Base-by-base conservation (phyloP, 2,113 vertebrate genomes). In the Calidris pygmaea region DNA sequence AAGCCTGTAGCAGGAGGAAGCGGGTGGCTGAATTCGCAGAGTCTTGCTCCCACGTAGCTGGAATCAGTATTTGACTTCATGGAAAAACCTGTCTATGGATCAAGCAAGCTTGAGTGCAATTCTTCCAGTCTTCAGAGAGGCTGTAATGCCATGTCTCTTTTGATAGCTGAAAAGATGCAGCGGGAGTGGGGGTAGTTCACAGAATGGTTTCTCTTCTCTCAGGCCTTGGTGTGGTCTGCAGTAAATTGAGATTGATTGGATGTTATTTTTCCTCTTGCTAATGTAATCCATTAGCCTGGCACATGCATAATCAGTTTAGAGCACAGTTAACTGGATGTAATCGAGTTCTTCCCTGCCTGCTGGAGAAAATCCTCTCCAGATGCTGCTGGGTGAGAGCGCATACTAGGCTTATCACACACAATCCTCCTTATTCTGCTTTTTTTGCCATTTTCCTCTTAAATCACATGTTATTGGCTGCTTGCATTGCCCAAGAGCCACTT, bases 241-340 rank as follows among this genome's bases (percentile, higher is more conserved):
- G 99, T 99, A 99, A 98, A 99, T 99, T 99, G 99, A 99, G 99
- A 99, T 99, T 99, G 99, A 99, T 99, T 99, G 99, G 98, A 99
- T 99, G 99, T 99, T 99, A 99, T 99, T 99, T 99, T 99, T 99
- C 99, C 99, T 99, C 99, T 99, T 99, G 99, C 99, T 99, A 99
- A 99, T 99, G 99, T 99, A 99, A 99, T 99, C 99, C 99, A 99
- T 99, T 99, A 99, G 99, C 98, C 99, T 99, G 99, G 99, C 99
- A 99, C 99, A 99, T 99, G 99, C 99, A 99, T 99, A 99, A 99
- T 99, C 99, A 99, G 99, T 99, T 99, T 99, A 99, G 99, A 99
- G 99, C 98, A 98, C 99, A 99, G 99, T 99, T 99, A 99, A 99
- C 99, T 98, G 99, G 99, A 98, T 99, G 99, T 99, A 99, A 99